Base-by-base conservation (phyloP, 1,140 invertebrate genomes). In the Saccostrea echinata region DNA sequence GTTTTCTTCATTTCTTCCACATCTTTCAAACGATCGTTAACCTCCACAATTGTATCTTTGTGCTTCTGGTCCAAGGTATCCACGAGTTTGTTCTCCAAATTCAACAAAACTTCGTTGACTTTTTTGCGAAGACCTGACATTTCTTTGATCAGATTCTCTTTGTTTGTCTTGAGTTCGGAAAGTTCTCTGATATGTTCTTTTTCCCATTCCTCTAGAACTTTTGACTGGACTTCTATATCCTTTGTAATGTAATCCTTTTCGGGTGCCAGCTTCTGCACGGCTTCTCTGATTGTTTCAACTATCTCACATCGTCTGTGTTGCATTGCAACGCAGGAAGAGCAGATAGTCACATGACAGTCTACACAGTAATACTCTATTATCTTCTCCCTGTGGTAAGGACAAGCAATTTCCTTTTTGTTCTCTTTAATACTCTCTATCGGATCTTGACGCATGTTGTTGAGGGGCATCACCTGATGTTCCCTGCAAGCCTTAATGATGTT, bases 401-500 rank as follows among this genome's bases (percentile, higher is more conserved):
- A 91, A 6, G 89, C 88, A 24, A 91, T 91, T 51, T 91, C 91
- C 18, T 90, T 89, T 55, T 91, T 88, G 71, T 90, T 83, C 57
- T 89, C 84, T 81, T 85, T 81, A 30, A 90, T 86, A 9, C 88
- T 90, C 80, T 91, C 80, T 51, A 91, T 61, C n/a, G 91, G 91
- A 87, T 91, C 87, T 30, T 87, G 87, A 33, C 86, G 87, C 81
- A 91, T 90, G 57, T 91, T 90, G 80, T 82, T 80, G 12, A 91
- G 33, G 18, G 91, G 90, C n/a, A 90, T 85, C 6, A 91, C 90
- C 43, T 89, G 85, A 57, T 91, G 91, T 24, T 91, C 91, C 27
- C 91, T 84, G 76, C 91, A 91, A n/a, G 91, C 91, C 84, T 90
- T 90, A 12, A 91, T 91, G 11, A 91, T 89, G 86, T 90, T 90